These are phyloP conservation scores for Acanthopagrus latus DNA, from an alignment of 2,797 vertebrate genomes.

Conservation along the genomic window DNA sequence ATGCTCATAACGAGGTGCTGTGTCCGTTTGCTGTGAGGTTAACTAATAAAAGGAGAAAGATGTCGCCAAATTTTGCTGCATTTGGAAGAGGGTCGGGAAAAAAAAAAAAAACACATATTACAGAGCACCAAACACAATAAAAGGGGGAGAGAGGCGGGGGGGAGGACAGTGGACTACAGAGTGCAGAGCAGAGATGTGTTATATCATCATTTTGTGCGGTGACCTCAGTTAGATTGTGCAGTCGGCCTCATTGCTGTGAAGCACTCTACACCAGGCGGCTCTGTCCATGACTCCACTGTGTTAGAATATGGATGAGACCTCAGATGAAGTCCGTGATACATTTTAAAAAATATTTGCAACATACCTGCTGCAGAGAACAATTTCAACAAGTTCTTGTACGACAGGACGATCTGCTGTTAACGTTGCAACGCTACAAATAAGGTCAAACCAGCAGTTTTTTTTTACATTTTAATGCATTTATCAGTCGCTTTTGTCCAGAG, in stretches of 20 bases:
- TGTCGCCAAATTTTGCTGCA: conserved; percentile 52
- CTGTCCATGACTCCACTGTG: not conserved
- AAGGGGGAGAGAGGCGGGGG: not conserved
- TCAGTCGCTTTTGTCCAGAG: no score
- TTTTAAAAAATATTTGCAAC: not conserved
- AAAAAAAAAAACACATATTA: conserved; percentile 31
- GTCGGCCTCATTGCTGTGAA: conserved; percentile 31
- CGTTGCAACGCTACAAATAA: no score
- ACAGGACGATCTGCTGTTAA: no score
- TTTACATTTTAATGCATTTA: no score
- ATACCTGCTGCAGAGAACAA: not conserved
- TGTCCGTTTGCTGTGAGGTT: conserved; percentile 69
- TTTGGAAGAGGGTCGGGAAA: not conserved
- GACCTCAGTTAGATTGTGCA: conserved; percentile 51
- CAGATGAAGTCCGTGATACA: conserved; percentile 10
- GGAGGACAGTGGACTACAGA: conserved; percentile 1
- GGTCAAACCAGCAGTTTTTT: no score
- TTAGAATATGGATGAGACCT: not conserved
- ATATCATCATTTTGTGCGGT: conserved; percentile 41
- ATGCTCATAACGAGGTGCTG: conserved; percentile 67
- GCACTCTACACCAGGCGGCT: conserved; percentile 16
- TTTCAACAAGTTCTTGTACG: not conserved
- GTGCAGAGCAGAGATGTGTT: conserved; percentile 41
- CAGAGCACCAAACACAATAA: conserved; percentile 17
- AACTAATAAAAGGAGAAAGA: conserved; percentile 61